Conservation (phyloP, 2,888 invertebrate genomes). For the Nowickia ferox region DNA sequence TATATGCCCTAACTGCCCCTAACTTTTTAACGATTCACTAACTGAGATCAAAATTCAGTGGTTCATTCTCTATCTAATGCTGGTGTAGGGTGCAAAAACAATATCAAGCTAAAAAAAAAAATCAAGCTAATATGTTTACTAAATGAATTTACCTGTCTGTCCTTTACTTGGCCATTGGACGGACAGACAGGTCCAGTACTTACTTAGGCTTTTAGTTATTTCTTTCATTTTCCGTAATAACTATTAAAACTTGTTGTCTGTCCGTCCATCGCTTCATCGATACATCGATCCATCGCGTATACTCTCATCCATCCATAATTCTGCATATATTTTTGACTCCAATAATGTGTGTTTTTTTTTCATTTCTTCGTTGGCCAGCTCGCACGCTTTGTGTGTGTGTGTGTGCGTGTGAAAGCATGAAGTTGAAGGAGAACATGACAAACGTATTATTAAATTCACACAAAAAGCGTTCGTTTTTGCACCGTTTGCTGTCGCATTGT, state of each 20-base stretch:
- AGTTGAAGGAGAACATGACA: slow-evolving; percentile 77
- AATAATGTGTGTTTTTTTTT: slow-evolving; percentile 28
- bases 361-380: slow-evolving; percentile 27
- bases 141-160: slow-evolving; percentile 18
- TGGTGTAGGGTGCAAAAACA: slow-evolving; percentile 5
- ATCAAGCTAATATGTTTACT: background rate
- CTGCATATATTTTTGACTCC: slow-evolving; percentile 78
- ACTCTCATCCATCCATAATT: slow-evolving; percentile 75
- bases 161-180: slow-evolving; percentile 16
- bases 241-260: slow-evolving; percentile 45
- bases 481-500: slow-evolving; percentile 80
- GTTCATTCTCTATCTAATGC: background rate
- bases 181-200: slow-evolving; percentile 32
- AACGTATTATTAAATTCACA: slow-evolving; percentile 83
- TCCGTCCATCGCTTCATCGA: slow-evolving; percentile 23
- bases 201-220: slow-evolving; percentile 1
- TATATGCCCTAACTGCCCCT: too few species aligned
- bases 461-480: slow-evolving; percentile 83
- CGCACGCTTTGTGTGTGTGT: slow-evolving; percentile 30
- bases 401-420: slow-evolving; percentile 57
- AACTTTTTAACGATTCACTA: too few species aligned
- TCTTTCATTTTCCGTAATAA: slow-evolving; percentile 53
- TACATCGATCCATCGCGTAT: slow-evolving; percentile 58
- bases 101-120: background rate
- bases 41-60: too few species aligned